A percentile compares a stretch with the other conserved stretches of the same genome.
Evolutionary conservation across 1,140 invertebrate genomes (phyloP).

Genomic region (Pentalonia nigronervosa): DNA sequence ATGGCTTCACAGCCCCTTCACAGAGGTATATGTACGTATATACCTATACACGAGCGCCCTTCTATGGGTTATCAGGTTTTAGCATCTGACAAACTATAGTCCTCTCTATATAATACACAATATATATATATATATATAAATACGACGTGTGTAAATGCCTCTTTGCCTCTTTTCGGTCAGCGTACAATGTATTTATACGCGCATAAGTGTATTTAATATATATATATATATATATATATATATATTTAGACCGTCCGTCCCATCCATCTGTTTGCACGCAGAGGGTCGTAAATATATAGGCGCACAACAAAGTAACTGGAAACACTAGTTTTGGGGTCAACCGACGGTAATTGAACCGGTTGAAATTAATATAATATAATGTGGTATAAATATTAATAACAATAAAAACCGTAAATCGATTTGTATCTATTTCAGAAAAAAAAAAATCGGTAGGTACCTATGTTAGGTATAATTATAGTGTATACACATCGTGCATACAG

Average conservation of each 20-base stretch:
- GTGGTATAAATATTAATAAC: conserved; percentile 23
- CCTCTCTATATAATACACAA: not conserved
- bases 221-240: not conserved
- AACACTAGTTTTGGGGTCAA: conserved; percentile 44
- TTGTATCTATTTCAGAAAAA: not conserved
- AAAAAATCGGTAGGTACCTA: not conserved
- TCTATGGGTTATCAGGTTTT: conserved; percentile 38
- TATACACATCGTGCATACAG: not conserved
- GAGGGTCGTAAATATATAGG: not conserved
- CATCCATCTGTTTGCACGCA: conserved; percentile 48
- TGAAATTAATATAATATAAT: conserved; percentile 20
- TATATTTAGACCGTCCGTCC: not conserved
- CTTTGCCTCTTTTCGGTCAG: conserved; percentile 33
- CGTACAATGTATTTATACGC: not conserved
- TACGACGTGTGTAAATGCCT: not conserved
- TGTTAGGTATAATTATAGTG: not conserved
- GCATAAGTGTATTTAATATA: not conserved
- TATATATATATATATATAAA: not conserved
- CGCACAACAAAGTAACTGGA: conserved; percentile 42
- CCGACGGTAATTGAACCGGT: conserved; percentile 33
- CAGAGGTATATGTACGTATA: too few relatives aligned
- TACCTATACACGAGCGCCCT: conserved; percentile 1
- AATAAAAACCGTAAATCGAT: conserved; percentile 11
- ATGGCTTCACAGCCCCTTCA: conserved; percentile 41
- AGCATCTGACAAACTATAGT: conserved; percentile 49